These are phyloP conservation scores for Mayetiola destructor DNA, from an alignment of 2,888 invertebrate genomes.

Conservation along the genomic window DNA sequence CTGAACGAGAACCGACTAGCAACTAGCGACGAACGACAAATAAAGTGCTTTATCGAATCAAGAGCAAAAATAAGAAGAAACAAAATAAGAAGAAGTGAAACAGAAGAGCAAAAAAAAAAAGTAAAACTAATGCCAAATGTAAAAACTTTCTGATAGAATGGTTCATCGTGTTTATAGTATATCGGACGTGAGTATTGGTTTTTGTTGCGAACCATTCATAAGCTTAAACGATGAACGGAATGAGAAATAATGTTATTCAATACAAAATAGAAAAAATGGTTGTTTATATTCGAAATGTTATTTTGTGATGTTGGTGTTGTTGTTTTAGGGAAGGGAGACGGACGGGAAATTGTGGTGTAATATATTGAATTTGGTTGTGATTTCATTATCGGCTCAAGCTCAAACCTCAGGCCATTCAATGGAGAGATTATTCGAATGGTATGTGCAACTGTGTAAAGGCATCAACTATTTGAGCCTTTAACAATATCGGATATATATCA, in stretches of 20 bases:
- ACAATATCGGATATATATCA: too few species aligned
- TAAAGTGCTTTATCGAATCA: neutral
- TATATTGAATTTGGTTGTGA: constrained; percentile 12
- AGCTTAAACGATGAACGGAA: neutral
- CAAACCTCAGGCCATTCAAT: too few species aligned
- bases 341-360: constrained; percentile 13
- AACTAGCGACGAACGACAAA: neutral
- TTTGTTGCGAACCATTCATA: neutral
- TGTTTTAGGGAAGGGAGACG: neutral
- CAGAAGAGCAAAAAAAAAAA: constrained; percentile 3
- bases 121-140: neutral
- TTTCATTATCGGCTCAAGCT: constrained; percentile 10
- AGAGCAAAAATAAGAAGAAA: neutral
- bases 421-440: too few species aligned
- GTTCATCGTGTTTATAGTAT: too few species aligned
- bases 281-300: constrained; percentile 12
- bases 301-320: neutral
- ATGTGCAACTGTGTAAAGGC: too few species aligned
- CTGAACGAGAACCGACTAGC: neutral
- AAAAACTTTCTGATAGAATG: constrained; percentile 3
- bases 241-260: neutral
- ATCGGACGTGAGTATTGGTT: constrained; percentile 4
- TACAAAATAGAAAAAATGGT: constrained; percentile 8
- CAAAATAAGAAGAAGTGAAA: neutral
- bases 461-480: too few species aligned